Percentiles rank a stretch among this genome's conserved stretches.
phyloP scores from a whole-genome alignment of 2,797 vertebrate genomes.

The Alectoris magna region DNA sequence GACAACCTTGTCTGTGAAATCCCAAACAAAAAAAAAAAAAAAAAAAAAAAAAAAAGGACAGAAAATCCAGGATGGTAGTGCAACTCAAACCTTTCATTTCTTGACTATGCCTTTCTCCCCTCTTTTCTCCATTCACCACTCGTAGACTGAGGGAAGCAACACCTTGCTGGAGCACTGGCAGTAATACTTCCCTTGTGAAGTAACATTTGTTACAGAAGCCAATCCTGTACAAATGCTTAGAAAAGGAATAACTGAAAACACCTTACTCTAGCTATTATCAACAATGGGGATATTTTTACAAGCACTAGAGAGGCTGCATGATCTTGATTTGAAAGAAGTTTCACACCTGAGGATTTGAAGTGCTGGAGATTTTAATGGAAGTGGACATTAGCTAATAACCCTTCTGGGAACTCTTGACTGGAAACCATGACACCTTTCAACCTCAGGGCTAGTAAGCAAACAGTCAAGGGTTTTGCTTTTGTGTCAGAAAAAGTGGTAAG shows the following conservation, averaged over 20 bases:
- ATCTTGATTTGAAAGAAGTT: background rate
- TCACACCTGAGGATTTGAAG: background rate
- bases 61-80: background rate
- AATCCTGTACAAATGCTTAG: background rate
- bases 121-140: background rate
- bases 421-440: background rate
- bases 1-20: background rate
- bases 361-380: background rate
- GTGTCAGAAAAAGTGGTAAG: background rate
- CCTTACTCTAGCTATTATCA: background rate
- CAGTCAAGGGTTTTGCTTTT: background rate
- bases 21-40: background rate
- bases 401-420: background rate
- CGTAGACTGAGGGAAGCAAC: background rate
- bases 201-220: background rate
- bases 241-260: background rate
- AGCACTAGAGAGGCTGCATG: background rate
- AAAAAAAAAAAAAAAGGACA: background rate
- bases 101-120: background rate
- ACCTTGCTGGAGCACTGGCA: background rate
- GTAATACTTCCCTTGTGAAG: background rate
- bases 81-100: background rate
- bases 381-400: slow-evolving; percentile 7
- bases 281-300: background rate
- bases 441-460: background rate